Percentiles rank a stretch among this genome's conserved stretches.
phyloP scores from a whole-genome alignment of 2,888 invertebrate species.

The Drosophila leonis region DNA sequence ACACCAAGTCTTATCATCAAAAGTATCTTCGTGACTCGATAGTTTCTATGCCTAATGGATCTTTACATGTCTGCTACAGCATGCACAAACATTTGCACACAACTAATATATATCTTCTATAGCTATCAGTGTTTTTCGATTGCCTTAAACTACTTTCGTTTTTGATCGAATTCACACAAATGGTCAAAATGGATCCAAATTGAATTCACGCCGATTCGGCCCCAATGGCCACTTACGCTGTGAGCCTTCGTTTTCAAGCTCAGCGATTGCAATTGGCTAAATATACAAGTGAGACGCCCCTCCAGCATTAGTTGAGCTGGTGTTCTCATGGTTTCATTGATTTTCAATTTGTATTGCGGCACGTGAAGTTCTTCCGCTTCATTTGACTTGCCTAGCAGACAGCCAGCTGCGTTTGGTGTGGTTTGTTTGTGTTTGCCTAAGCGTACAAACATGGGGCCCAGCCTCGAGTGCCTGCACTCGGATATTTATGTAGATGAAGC shows the following conservation, averaged over 20 bases:
- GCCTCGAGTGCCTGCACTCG: constrained; percentile 16
- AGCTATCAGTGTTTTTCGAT: neutral
- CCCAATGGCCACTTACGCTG: constrained; percentile 41
- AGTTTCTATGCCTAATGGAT: neutral
- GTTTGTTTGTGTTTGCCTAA: constrained; percentile 61
- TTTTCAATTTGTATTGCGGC: constrained; percentile 74
- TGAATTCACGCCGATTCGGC: constrained; percentile 38
- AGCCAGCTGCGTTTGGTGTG: constrained; percentile 14
- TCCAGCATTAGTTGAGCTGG: constrained; percentile 13
- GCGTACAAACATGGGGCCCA: constrained; percentile 54
- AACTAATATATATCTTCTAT: neutral
- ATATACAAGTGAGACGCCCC: constrained; percentile 14
- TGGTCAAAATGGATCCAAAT: constrained; percentile 46
- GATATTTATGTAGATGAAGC: constrained; percentile 49
- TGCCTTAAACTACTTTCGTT: constrained; percentile 8
- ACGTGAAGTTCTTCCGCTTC: constrained; percentile 76
- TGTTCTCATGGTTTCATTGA: constrained; percentile 61
- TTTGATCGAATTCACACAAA: constrained; percentile 17
- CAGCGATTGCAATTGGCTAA: constrained; percentile 57
- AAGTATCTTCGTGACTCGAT: too few relatives aligned
- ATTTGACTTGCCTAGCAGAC: constrained; percentile 48
- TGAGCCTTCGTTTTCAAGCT: constrained; percentile 52
- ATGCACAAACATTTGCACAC: too few relatives aligned
- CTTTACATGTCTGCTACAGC: neutral
- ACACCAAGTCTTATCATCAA: too few relatives aligned